Percentiles rank a stretch among this genome's conserved stretches.
Conservation (phyloP, 2,797 vertebrate species). For the Enteromius argenteus region DNA sequence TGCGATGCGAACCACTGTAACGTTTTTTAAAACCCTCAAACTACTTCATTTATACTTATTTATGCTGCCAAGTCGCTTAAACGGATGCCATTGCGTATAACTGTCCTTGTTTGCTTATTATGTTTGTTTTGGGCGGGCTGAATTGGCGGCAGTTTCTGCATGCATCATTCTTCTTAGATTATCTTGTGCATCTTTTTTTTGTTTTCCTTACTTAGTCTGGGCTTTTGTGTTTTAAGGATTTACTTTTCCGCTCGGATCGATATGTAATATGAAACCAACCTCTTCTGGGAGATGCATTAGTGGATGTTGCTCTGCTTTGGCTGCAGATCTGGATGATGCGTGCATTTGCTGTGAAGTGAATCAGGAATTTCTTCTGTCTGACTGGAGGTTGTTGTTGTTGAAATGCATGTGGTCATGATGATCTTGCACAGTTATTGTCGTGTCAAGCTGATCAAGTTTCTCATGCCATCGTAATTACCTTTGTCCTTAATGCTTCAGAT, state of each 20-base stretch:
- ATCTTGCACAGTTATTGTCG: not conserved
- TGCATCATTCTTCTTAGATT: not conserved
- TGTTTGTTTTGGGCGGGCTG: slow-evolving; percentile 24
- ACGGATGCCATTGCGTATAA: not conserved
- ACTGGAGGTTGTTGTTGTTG: slow-evolving; percentile 9
- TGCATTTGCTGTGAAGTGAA: slow-evolving; percentile 16
- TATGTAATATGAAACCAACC: slow-evolving; percentile 36
- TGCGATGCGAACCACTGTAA: not conserved
- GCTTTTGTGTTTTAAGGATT: not conserved
- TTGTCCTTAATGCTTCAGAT: not conserved
- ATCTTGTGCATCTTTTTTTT: not conserved
- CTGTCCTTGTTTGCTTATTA: not conserved
- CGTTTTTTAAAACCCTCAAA: not conserved
- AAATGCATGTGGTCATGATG: not conserved
- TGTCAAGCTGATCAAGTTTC: not conserved
- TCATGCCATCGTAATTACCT: not conserved
- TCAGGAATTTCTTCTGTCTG: not conserved
- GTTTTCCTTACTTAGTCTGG: not conserved
- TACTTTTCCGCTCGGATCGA: not conserved
- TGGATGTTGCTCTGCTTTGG: slow-evolving; percentile 15
- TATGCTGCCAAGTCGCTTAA: too few species aligned
- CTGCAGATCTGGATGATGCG: slow-evolving; percentile 37
- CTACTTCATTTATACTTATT: not conserved
- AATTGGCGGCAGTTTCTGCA: not conserved
- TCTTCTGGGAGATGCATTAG: slow-evolving; percentile 35